Percentiles rank a stretch among this genome's conserved stretches.
Conservation (phyloP, 2,888 invertebrate species). For the Eupeodes luniger region DNA sequence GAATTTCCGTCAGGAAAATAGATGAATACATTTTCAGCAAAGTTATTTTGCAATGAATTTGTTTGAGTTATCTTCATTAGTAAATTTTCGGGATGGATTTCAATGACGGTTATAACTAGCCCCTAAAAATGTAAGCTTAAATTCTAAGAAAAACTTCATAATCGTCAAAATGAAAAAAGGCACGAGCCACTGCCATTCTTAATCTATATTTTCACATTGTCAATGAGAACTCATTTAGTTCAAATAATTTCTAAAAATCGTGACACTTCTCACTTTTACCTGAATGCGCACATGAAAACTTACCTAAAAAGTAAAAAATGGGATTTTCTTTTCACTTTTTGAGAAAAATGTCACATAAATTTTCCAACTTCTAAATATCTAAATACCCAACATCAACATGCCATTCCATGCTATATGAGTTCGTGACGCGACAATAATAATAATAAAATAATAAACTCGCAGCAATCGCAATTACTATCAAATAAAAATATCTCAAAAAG, state of each 20-base stretch:
- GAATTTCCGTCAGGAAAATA: too few relatives aligned
- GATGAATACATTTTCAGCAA: too few relatives aligned
- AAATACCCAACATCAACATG: background rate
- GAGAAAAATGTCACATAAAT: slow-evolving; percentile 61
- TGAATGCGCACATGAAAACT: background rate
- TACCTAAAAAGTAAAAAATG: slow-evolving; percentile 2
- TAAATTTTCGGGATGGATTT: too few relatives aligned
- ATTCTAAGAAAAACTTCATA: too few relatives aligned
- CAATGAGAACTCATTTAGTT: background rate
- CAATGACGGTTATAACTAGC: too few relatives aligned
- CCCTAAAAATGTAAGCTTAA: too few relatives aligned
- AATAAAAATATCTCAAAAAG: slow-evolving; percentile 7
- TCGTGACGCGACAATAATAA: slow-evolving; percentile 47
- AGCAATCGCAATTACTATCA: slow-evolving; percentile 15
- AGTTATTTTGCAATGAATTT: too few relatives aligned
- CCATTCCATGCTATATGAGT: background rate
- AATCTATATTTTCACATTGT: background rate
- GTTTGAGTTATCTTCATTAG: too few relatives aligned
- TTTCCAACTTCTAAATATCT: slow-evolving; percentile 17
- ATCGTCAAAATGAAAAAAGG: background rate
- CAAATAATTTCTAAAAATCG: background rate
- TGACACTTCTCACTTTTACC: slow-evolving; percentile 8
- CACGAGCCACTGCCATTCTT: background rate
- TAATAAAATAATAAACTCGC: too few relatives aligned
- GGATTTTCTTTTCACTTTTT: slow-evolving; percentile 64